Evolutionary conservation across 2,888 invertebrate genomes (phyloP), one percentile per base, ranked within the genome.

Genomic region (Apodemia hepburni): DNA sequence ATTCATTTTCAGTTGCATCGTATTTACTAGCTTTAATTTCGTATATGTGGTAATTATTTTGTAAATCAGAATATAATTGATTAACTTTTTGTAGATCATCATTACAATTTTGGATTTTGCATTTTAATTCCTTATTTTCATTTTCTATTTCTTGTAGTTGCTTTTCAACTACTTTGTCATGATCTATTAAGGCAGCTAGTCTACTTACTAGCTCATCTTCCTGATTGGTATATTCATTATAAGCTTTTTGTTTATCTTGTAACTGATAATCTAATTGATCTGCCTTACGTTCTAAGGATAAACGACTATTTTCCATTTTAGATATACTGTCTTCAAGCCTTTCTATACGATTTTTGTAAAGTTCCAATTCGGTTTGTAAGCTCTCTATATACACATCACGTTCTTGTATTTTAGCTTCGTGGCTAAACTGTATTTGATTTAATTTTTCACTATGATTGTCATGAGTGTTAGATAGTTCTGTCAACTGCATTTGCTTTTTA

Each of bases 351-450:
- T 92, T 93, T 71, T 94, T 94, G 63, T 94, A 93, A 72, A 94
- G 93, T 3, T 79, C 84, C 60, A 95, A 90, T 73, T 96, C 96
- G 35, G 90, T 81, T 79, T 96, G 95, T 64, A 96, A 84, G 49
- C 93, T 94, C 80, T 96, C 96, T 63, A 96, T 94, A 67, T 94
- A 95, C 59, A 95, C 90, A 75, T 96, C 95, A 66, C 95, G 90
- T 79, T 96, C 96, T 76, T 95, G 95, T 12, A 96, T 79, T 82
- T 96, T 96, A 2, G 95, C 94, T 66, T 95, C 93, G 61, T 93
- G 85, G 4, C 92, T 92, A 75, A 80, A 86, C 69, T 83, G 82
- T 54, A 83, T 75, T 75, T 87, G 91, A 68, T 73, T 82, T 64
- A 86, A 76, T 69, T 81, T 80, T 73, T 84, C 80, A 66, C 84